Conservation (phyloP, 2,888 invertebrate species). For the Drosophila greeni region DNA sequence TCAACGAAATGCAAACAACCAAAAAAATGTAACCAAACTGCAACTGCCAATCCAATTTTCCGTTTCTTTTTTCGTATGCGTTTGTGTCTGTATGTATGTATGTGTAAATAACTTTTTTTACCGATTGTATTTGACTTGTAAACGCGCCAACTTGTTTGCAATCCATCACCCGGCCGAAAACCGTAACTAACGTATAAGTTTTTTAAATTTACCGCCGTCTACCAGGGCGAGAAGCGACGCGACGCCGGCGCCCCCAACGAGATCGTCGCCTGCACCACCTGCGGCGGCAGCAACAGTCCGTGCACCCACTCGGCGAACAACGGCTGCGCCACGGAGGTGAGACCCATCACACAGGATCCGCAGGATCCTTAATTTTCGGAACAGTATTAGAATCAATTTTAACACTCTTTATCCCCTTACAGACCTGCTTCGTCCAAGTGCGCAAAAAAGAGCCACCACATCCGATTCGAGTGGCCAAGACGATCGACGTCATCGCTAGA, state of each 20-base stretch:
- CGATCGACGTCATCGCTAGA: constrained; percentile 95
- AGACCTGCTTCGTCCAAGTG: constrained; percentile 91
- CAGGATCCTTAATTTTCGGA: not conserved
- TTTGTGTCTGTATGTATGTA: constrained; percentile 41
- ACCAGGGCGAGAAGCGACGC: constrained; percentile 90
- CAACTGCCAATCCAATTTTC: constrained; percentile 55
- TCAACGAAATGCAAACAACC: constrained; percentile 54
- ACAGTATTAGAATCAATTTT: not conserved
- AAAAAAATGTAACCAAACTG: constrained; percentile 48
- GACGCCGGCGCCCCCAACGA: constrained; percentile 89
- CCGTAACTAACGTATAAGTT: constrained; percentile 60
- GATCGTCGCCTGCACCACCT: constrained; percentile 90
- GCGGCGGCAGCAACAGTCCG: constrained; percentile 82
- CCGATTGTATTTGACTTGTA: constrained; percentile 33
- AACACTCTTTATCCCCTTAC: constrained; percentile 79
- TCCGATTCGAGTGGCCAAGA: constrained; percentile 95
- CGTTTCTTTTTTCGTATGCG: constrained; percentile 48
- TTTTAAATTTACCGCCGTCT: constrained; percentile 73
- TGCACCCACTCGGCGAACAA: constrained; percentile 93
- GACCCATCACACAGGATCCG: not conserved
- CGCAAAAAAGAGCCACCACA: constrained; percentile 95
- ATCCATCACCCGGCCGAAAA: constrained; percentile 10
- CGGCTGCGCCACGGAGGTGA: constrained; percentile 89
- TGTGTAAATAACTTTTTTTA: constrained; percentile 54
- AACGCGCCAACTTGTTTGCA: constrained; percentile 34